Percentiles rank a stretch among this genome's conserved stretches.
Conservation (phyloP, 2,888 invertebrate genomes). For the Drosophila gaucha region DNA sequence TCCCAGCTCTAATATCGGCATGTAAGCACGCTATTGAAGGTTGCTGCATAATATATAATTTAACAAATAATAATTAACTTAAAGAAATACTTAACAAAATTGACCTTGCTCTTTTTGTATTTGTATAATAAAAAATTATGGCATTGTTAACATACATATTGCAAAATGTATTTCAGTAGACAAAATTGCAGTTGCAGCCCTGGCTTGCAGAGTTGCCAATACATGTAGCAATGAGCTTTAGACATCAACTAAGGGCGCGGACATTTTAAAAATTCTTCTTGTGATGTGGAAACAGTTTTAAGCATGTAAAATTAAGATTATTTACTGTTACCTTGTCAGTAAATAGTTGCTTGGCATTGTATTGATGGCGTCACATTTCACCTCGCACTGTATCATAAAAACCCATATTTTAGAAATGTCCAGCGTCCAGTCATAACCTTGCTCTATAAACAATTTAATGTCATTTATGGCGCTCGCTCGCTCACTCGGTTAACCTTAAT, state of each 20-base stretch:
- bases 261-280: background rate
- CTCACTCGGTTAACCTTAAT: slow-evolving; percentile 61
- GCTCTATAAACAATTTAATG: slow-evolving; percentile 68
- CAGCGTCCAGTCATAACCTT: slow-evolving; percentile 51
- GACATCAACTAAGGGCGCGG: background rate
- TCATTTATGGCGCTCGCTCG: slow-evolving; percentile 34
- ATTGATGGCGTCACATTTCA: slow-evolving; percentile 21
- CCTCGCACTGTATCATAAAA: slow-evolving; percentile 37
- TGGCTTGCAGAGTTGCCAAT: slow-evolving; percentile 22
- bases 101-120: too few species aligned
- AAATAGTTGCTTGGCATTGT: background rate
- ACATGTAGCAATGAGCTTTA: slow-evolving; percentile 12
- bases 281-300: background rate
- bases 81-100: too few species aligned
- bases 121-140: too few species aligned
- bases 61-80: too few species aligned
- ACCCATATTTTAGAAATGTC: slow-evolving; percentile 45
- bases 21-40: background rate
- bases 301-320: background rate
- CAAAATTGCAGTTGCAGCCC: background rate
- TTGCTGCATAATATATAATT: background rate
- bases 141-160: background rate
- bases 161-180: background rate
- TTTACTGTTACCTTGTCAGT: background rate
- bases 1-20: too few species aligned